Conservation (phyloP, 64 coral and sea anemone species). For the Acropora yongei region DNA sequence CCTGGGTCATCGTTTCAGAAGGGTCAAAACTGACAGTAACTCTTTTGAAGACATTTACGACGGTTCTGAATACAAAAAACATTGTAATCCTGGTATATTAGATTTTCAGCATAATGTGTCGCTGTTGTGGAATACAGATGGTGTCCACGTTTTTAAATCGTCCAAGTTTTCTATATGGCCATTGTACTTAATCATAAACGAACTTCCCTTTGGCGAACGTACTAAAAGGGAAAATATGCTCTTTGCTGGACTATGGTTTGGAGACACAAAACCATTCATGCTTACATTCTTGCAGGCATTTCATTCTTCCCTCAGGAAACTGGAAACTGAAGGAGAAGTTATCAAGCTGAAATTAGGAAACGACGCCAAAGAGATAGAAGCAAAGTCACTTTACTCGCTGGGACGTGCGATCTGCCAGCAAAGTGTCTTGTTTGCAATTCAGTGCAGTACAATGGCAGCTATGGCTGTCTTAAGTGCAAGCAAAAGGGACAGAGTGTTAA, state of each 20-base stretch:
- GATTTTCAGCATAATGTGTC: conserved; percentile 20
- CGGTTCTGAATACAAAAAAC: conserved; percentile 32
- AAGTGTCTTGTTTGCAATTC: conserved; percentile 46
- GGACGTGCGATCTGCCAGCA: conserved; percentile 64
- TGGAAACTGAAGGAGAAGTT: conserved; percentile 42
- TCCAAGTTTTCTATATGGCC: conserved; percentile 65
- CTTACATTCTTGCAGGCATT: conserved; percentile 59
- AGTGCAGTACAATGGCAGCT: conserved; percentile 58
- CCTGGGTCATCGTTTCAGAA: background rate
- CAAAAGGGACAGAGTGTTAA: no score
- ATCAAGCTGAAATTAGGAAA: background rate
- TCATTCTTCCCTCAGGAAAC: background rate
- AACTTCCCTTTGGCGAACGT: conserved; percentile 37
- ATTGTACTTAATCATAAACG: conserved; percentile 62
- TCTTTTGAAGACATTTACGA: conserved; percentile 58
- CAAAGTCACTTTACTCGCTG: conserved; percentile 9
- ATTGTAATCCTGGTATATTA: background rate
- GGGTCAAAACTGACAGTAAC: background rate
- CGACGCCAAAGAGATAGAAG: background rate
- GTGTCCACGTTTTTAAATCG: conserved; percentile 70
- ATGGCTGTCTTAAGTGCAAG: no score
- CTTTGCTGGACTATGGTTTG: conserved; percentile 22
- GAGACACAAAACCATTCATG: no score
- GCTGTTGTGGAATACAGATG: conserved; percentile 54
- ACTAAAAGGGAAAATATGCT: conserved; percentile 58